These are phyloP conservation scores for Chesias legatella DNA, from an alignment of 2,888 invertebrate genomes.

Conservation along the genomic window DNA sequence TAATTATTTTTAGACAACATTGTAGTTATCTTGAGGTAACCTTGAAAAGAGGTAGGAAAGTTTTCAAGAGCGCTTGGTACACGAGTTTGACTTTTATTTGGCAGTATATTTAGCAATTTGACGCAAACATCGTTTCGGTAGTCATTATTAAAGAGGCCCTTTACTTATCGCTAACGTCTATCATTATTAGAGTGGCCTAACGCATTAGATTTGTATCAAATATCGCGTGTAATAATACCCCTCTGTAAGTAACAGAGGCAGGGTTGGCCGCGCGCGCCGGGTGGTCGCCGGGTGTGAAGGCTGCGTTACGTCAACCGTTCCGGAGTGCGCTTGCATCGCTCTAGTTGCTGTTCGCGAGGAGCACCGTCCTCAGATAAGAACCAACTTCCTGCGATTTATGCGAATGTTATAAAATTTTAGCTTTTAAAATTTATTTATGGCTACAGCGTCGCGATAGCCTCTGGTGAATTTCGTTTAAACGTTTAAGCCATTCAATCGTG, in stretches of 20 bases:
- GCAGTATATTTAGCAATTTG: too few relatives aligned
- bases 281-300: constrained; percentile 56
- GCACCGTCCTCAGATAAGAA: constrained; percentile 25
- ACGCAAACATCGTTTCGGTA: too few relatives aligned
- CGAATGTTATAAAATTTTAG: constrained; percentile 3
- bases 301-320: constrained; percentile 69
- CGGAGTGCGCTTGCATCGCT: constrained; percentile 63
- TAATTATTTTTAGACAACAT: too few relatives aligned
- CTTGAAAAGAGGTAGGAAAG: too few relatives aligned
- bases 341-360: constrained; percentile 62
- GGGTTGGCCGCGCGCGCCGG: constrained; percentile 22
- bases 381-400: constrained; percentile 18
- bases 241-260: constrained; percentile 3
- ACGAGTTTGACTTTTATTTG: too few relatives aligned
- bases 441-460: constrained; percentile 5
- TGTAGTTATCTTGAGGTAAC: too few relatives aligned
- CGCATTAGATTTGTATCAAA: too few relatives aligned
- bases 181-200: too few relatives aligned
- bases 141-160: too few relatives aligned
- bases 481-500: constrained; percentile 20
- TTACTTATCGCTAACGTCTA: too few relatives aligned
- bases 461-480: constrained; percentile 10
- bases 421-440: too few relatives aligned
- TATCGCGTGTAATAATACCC: neutral
- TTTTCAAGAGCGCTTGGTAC: too few relatives aligned